Base-by-base conservation (phyloP, 2,888 invertebrate species). In the Tetragonula carbonaria region DNA sequence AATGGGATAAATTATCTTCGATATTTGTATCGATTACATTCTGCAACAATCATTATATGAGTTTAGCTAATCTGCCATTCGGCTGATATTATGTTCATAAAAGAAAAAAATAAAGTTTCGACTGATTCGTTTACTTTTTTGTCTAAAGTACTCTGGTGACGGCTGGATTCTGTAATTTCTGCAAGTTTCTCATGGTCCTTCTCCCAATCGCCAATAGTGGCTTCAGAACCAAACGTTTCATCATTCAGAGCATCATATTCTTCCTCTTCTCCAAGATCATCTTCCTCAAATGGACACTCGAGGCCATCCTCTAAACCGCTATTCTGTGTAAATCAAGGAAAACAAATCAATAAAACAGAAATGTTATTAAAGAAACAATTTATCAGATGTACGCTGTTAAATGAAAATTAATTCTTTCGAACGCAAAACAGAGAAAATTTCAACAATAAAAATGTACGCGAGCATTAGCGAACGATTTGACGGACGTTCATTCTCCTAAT, bases 191-290 rank as follows among this genome's bases (percentile, higher is more conserved):
- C 97, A 93, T 97, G 97, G 87, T 96, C 96, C 89, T 96, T 95
- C 92, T 97, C 97, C 97, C 97, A 97, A 92, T 97, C 97, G 23
- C 96, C 96, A 83, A 95, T 93, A 93, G 96, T 95, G 92, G 96
- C 97, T 87, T 96, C 97, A 74, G 96, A 96, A 50, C 98, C 98
- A 94, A 98, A 98, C 0, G 98, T 98, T 95, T 98, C 98, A 95
- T 98, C 97, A 91, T 98, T 98, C 87, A 98, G 96, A 0, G 98
- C 98, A 95, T 98, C 98, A 95, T 98, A 98, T 92, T 98, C 98
- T 86, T 98, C 98, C 91, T 97, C 97, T 85, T 96, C 96, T 66
- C 95, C 95, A 68, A 96, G 96, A 89, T 97, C 96, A 74, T 94
- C 96, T 93, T 96, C 96, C 93, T 96, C 96, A 94, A 96, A 87